phyloP scores from a whole-genome alignment of 2,113 vertebrate genomes.

The Abramis brama region DNA sequence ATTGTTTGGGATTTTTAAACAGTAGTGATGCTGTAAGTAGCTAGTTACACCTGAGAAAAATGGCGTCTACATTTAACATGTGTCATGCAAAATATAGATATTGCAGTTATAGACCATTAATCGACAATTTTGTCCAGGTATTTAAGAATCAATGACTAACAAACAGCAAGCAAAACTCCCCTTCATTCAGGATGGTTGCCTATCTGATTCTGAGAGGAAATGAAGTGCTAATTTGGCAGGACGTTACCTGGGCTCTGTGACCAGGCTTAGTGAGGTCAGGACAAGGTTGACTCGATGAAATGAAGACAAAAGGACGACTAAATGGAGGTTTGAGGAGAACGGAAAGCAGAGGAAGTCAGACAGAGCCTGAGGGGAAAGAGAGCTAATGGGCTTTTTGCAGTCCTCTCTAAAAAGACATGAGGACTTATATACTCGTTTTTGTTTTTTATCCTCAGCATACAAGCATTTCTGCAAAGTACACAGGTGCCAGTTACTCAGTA shows the following conservation, averaged over 20 bases:
- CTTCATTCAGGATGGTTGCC: background rate
- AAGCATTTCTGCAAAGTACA: constrained; percentile 26
- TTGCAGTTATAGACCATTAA: background rate
- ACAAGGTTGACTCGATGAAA: constrained; percentile 50
- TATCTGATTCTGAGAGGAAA: constrained; percentile 3
- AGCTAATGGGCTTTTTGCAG: constrained; percentile 74
- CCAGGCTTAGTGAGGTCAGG: background rate
- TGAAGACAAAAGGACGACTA: constrained; percentile 56
- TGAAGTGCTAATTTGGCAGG: background rate
- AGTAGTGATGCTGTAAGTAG: too few relatives aligned
- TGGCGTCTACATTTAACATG: background rate
- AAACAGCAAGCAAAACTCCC: background rate
- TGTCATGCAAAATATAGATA: background rate
- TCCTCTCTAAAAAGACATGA: constrained; percentile 42
- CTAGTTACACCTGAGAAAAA: too few relatives aligned
- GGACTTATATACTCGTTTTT: constrained; percentile 74
- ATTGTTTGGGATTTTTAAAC: too few relatives aligned
- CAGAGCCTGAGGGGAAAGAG: constrained; percentile 74
- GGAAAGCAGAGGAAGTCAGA: constrained; percentile 71
- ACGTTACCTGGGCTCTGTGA: background rate
- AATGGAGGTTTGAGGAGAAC: constrained; percentile 46
- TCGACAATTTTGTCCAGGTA: too few relatives aligned
- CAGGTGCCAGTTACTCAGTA: background rate
- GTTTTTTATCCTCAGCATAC: constrained; percentile 5
- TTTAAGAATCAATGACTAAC: background rate